Evolutionary conservation across 2,888 invertebrate species (phyloP).

Genomic region (Mythimna albipuncta): DNA sequence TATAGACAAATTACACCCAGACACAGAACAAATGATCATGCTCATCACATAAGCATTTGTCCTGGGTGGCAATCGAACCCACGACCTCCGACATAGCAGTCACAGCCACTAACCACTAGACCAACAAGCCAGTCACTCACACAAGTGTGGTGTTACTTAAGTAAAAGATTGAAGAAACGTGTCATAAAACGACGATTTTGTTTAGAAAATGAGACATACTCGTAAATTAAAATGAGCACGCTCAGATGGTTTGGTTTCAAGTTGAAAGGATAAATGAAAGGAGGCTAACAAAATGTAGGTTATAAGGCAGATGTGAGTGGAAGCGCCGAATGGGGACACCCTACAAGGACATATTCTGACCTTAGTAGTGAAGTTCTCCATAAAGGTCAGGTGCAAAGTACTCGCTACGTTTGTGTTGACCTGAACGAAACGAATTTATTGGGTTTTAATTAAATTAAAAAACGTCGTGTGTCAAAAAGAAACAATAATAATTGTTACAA

Average conservation of each 20-base stretch:
- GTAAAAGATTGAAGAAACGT: not conserved
- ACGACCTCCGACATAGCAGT: no score
- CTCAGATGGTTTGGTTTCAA: not conserved
- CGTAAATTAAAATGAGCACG: no score
- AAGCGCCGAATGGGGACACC: not conserved
- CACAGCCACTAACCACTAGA: no score
- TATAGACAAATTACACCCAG: no score
- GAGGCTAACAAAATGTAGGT: not conserved
- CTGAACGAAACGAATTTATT: not conserved
- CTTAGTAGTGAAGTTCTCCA: not conserved
- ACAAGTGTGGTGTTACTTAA: no score
- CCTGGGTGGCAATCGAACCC: no score
- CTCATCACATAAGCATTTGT: no score
- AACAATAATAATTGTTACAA: not conserved
- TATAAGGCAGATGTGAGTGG: not conserved
- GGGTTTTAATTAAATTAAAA: not conserved
- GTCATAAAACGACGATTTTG: not conserved
- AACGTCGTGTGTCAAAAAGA: not conserved
- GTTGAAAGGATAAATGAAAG: not conserved
- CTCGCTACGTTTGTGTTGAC: not conserved
- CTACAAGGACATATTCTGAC: not conserved
- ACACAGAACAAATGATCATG: no score
- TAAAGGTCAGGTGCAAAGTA: not conserved
- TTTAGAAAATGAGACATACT: no score
- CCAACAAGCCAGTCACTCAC: no score